Evolutionary conservation across 1,140 invertebrate genomes (phyloP), one percentile per base, ranked within the genome.

Genomic region (Bombus fervidus): DNA sequence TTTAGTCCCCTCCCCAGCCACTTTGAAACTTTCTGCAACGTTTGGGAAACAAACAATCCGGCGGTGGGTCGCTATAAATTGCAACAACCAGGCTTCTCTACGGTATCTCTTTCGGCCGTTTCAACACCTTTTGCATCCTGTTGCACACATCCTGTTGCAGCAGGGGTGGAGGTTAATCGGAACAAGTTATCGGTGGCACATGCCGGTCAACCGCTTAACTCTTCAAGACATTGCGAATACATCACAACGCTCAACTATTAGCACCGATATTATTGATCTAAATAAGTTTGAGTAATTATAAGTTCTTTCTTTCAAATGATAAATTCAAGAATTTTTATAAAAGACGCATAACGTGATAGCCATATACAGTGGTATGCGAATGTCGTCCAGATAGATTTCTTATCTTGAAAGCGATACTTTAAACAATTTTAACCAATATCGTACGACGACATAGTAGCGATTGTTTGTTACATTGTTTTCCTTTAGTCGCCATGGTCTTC

Each of bases 121-220:
- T 53, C 47, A 3, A 81, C 66, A n/a, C 62, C 3, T 82, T 37
- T n/a, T 25, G n/a, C n/a, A 22, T 59, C 80, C 66, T 73, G 28
- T 73, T n/a, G 37, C 37, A 15, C n/a, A n/a, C n/a, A 25, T 72
- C 31, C 84, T 80, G 25, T 34, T 13, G 37, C 37, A 18, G 9
- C 68, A 69, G 31, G 74, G 74, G 64, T 37, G 41, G 13, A 31
- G 18, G 53, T 47, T 87, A 78, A 87, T 88, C 71, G 74, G 64
- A 13, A 41, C 28, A 22, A 68, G 73, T 68, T 83, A 77, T 77
- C 81, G 73, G 73, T 77, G 43, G 34, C 64, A 78, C 3, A 15
- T 37, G 53, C 75, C 47, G 62, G 53, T 83, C 37, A 25, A 22
- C 31, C 77, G 25, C 81, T 74, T 31, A 28, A 37, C 71, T 57